Conservation (phyloP, 2,113 vertebrate genomes). For the Eonycteris spelaea region DNA sequence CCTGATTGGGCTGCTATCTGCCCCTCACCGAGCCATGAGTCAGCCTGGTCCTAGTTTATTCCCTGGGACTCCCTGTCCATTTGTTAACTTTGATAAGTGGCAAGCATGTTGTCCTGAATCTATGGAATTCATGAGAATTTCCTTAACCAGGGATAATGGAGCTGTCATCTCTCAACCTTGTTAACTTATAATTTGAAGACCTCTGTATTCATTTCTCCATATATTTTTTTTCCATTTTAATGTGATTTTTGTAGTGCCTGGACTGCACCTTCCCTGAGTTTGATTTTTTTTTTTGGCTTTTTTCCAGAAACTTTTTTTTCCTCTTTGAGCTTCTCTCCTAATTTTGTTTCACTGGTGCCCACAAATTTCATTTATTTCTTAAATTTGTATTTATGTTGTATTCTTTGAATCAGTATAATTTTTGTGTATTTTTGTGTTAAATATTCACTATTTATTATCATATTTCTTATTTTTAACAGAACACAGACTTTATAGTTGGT, state of each 20-base stretch:
- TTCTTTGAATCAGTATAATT: not conserved
- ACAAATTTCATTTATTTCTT: not conserved
- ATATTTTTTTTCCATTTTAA: not conserved
- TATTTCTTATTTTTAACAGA: constrained; percentile 25
- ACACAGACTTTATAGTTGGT: not conserved
- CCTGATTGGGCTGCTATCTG: not conserved
- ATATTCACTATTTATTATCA: not conserved
- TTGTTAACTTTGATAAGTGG: not conserved
- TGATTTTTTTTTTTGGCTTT: not conserved
- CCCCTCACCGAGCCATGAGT: not conserved
- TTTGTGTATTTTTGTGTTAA: not conserved
- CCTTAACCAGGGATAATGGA: not conserved
- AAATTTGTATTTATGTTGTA: not conserved
- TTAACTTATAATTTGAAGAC: not conserved
- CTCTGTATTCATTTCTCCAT: not conserved
- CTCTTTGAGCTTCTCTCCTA: not conserved
- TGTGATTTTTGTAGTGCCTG: not conserved
- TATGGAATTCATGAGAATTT: not conserved
- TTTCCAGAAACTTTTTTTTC: not conserved
- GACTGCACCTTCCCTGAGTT: not conserved
- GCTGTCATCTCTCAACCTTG: not conserved
- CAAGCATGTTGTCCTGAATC: not conserved
- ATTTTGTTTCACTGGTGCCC: not conserved
- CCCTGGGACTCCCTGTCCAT: not conserved
- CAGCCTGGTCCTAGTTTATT: not conserved